Base-by-base conservation (phyloP, 2,888 invertebrate genomes). In the Antheraea yamamai region DNA sequence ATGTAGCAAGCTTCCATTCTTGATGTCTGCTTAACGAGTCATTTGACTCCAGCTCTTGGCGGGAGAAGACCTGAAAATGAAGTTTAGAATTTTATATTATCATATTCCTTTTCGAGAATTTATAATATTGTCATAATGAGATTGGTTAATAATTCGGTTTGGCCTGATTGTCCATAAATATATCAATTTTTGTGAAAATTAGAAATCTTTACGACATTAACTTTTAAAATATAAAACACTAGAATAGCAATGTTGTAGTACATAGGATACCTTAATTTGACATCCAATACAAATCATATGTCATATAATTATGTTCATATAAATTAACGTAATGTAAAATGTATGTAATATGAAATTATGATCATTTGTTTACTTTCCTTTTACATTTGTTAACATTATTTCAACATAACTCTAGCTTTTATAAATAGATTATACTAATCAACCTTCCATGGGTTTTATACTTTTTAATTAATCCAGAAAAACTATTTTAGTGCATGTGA, bases 1-100 rank as follows among this genome's bases (percentile, higher is more conserved):
- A 96, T 51, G 95, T 91, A 18, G 95, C 91, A 10, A 96, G 92
- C 77, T 93, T 94, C 90, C 95, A 94, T 92, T 96, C 96, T 87
- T 95, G 95, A 79, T 94, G 92, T 81, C 90, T 88, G 78, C 93
- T 94, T 78, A 96, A 88, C 47, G 90, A 87, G 80, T 92, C 92
- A 81, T 91, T 90, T 61, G 92, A 88, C 83, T 95, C 94, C 78
- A 96, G 89, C 82, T 96, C 96, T 78, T 92, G 91, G 74, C 95
- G 94, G 77, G 95, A 92, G 84, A 96, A 96, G 74, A 95, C 92
- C 96, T 96, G 92, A 75, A 95, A 95, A 58, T 66, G 8, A 52
- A 75, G 74, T 12, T 51, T 47, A 76, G 35, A 6, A 66, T 55
- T 39, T n/a, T 23, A 20, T 7, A 64, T 64, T 64, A 4, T 26